Conservation (phyloP, 2,888 invertebrate species). For the Zaprionus obscuricornis region DNA sequence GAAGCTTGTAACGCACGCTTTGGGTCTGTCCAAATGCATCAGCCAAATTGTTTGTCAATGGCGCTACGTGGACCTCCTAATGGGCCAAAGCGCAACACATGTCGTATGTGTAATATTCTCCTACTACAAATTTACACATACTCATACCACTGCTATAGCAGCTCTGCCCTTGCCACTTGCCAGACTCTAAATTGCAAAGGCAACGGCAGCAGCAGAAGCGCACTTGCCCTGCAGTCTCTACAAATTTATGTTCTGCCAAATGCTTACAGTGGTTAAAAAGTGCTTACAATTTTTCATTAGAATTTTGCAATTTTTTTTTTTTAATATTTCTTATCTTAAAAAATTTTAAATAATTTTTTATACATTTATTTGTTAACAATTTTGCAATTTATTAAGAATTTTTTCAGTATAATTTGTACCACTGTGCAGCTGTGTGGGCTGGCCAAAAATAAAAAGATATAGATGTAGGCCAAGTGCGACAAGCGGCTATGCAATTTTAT, state of each 20-base stretch:
- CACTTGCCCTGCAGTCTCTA: conserved; percentile 11
- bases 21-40: conserved; percentile 53
- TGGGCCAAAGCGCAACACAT: conserved; percentile 62
- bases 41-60: conserved; percentile 65
- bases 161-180: neutral
- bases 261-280: neutral
- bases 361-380: too few species aligned
- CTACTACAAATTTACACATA: neutral
- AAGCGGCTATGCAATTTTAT: conserved; percentile 48
- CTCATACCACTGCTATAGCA: neutral
- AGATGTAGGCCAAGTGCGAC: conserved; percentile 69
- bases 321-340: too few species aligned
- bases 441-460: conserved; percentile 54
- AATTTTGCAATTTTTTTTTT: too few species aligned
- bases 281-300: too few species aligned
- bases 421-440: conserved; percentile 28
- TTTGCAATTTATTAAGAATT: too few species aligned
- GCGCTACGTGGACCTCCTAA: conserved; percentile 34
- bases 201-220: too few species aligned
- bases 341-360: too few species aligned
- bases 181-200: too few species aligned
- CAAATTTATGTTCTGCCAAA: conserved; percentile 44
- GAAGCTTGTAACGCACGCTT: conserved; percentile 8
- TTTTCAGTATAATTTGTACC: too few species aligned
- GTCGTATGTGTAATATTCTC: conserved; percentile 69